Conservation (phyloP, 2,113 vertebrate genomes). For the Petrocephalus microphthalmus region DNA sequence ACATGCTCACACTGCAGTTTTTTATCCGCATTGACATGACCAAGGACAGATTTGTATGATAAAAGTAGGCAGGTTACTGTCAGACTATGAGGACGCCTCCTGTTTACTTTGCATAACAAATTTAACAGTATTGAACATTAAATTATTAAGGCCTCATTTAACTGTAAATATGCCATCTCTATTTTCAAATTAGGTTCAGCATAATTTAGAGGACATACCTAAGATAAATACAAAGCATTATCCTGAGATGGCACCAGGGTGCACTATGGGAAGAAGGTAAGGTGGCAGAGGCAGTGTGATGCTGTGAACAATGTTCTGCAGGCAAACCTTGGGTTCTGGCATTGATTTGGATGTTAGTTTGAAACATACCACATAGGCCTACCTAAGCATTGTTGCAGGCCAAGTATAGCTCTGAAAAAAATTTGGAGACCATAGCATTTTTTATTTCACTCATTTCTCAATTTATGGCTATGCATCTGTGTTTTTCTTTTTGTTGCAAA, state of each 20-base stretch:
- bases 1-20: background rate
- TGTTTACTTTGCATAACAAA: background rate
- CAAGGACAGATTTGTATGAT: background rate
- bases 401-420: background rate
- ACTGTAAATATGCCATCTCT: background rate
- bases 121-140: background rate
- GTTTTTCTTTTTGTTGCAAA: no score
- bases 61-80: background rate
- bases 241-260: background rate
- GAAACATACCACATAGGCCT: background rate
- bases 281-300: background rate
- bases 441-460: no score
- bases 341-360: background rate
- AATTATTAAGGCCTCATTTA: background rate
- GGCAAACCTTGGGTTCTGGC: background rate
- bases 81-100: background rate
- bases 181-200: background rate
- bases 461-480: no score
- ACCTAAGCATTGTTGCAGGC: background rate
- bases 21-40: background rate
- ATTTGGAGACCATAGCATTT: no score
- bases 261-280: background rate
- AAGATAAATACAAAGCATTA: background rate
- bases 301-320: background rate
- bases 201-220: background rate